Conservation (phyloP, 2,888 invertebrate species). For the Cotesia congregata region DNA sequence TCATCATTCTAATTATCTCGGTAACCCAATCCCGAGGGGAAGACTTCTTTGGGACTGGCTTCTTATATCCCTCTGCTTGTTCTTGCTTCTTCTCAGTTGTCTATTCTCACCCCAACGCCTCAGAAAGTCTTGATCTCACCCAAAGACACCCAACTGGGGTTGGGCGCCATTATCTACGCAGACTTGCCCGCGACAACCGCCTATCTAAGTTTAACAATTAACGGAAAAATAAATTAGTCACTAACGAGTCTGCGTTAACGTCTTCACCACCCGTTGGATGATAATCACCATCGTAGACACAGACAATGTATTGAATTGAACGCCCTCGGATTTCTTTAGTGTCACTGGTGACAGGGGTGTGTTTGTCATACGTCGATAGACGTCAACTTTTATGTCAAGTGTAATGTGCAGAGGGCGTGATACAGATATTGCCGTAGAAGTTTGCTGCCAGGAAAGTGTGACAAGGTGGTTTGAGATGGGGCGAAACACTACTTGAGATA, state of each 20-base stretch:
- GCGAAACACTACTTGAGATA: conserved; percentile 56
- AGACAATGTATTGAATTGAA: not conserved
- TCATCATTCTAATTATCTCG: conserved; percentile 67
- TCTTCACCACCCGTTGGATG: not conserved
- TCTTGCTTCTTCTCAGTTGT: conserved; percentile 21
- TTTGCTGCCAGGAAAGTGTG: conserved; percentile 25
- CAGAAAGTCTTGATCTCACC: conserved; percentile 33
- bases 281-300: not conserved
- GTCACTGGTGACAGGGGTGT: conserved; percentile 41
- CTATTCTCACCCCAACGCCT: conserved; percentile 2
- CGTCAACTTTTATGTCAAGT: conserved; percentile 58
- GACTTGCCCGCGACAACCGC: conserved; percentile 62
- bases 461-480: conserved; percentile 49
- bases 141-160: conserved; percentile 19
- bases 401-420: conserved; percentile 31
- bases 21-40: conserved; percentile 64
- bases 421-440: conserved; percentile 24
- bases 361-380: conserved; percentile 69
- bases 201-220: conserved; percentile 71
- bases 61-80: conserved; percentile 31
- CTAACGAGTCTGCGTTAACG: conserved; percentile 43
- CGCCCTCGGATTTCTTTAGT: not conserved
- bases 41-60: conserved; percentile 43
- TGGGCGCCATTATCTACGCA: conserved; percentile 52
- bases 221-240: conserved; percentile 69